Evolutionary conservation across 2,797 vertebrate species (phyloP).

Genomic region (Malacoraja senta): DNA sequence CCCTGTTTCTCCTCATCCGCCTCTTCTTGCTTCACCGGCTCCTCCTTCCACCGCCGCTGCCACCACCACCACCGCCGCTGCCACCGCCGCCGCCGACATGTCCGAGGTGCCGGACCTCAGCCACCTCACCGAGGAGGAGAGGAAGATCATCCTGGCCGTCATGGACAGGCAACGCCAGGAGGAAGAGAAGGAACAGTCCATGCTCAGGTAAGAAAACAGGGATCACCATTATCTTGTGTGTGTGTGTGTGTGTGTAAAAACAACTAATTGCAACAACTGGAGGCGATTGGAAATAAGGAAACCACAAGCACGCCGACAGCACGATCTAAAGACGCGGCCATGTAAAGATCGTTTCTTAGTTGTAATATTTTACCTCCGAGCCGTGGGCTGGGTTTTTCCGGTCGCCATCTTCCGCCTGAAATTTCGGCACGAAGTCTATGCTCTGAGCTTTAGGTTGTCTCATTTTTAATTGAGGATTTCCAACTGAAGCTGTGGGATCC

Average conservation of each 20-base stretch:
- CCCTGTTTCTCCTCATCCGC: constrained; percentile 61
- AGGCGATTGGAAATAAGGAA: background rate
- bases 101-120: constrained; percentile 93
- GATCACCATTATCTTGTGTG: background rate
- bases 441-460: background rate
- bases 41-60: constrained; percentile 52
- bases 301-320: background rate
- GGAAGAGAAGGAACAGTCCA: constrained; percentile 94
- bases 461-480: background rate
- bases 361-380: background rate
- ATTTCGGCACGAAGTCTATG: no score
- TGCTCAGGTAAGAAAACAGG: constrained; percentile 81
- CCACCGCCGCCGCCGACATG: constrained; percentile 49
- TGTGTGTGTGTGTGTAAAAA: no score
- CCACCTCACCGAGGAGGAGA: constrained; percentile 97
- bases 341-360: background rate
- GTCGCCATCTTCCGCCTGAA: constrained; percentile 28
- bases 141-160: constrained; percentile 93
- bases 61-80: constrained; percentile 51
- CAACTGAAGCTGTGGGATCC: no score
- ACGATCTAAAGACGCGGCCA: background rate
- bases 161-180: constrained; percentile 97
- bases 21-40: constrained; percentile 53
- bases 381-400: constrained; percentile 8
- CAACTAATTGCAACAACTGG: background rate